A percentile compares a stretch with the other conserved stretches of the same genome.
phyloP scores from a whole-genome alignment of 2,888 invertebrate genomes.

The Melieria omissa region DNA sequence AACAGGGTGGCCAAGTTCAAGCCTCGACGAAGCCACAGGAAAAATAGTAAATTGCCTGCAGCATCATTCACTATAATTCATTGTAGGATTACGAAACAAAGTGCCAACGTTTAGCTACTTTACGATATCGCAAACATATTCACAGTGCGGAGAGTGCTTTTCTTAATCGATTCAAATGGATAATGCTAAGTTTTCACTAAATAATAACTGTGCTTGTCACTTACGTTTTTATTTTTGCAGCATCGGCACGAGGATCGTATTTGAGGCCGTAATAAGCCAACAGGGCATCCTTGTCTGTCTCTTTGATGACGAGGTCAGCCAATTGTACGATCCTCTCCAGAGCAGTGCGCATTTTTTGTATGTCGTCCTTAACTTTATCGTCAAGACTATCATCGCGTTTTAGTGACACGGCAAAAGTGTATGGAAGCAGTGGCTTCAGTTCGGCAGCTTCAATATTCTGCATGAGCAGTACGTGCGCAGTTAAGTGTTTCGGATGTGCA shows the following conservation, averaged over 20 bases:
- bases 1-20: too few species aligned
- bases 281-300: slow-evolving; percentile 82
- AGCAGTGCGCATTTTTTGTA: slow-evolving; percentile 65
- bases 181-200: background rate
- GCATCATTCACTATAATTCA: slow-evolving; percentile 15
- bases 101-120: background rate
- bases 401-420: slow-evolving; percentile 64
- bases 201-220: slow-evolving; percentile 31
- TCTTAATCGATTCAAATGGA: too few species aligned
- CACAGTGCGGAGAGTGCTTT: too few species aligned
- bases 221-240: slow-evolving; percentile 84
- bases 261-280: slow-evolving; percentile 87
- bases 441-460: slow-evolving; percentile 75
- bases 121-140: background rate
- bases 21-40: background rate
- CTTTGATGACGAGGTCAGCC: slow-evolving; percentile 75
- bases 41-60: background rate
- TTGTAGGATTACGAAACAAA: slow-evolving; percentile 6
- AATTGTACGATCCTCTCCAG: slow-evolving; percentile 72
- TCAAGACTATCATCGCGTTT: slow-evolving; percentile 26
- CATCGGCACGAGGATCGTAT: slow-evolving; percentile 83
- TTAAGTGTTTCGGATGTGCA: slow-evolving; percentile 79
- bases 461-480: slow-evolving; percentile 82
- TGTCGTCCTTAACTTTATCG: slow-evolving; percentile 54
- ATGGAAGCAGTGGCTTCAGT: slow-evolving; percentile 67